These are phyloP conservation scores for Drosophila simulans DNA, from an alignment of 1,140 invertebrate species.

Conservation along the genomic window DNA sequence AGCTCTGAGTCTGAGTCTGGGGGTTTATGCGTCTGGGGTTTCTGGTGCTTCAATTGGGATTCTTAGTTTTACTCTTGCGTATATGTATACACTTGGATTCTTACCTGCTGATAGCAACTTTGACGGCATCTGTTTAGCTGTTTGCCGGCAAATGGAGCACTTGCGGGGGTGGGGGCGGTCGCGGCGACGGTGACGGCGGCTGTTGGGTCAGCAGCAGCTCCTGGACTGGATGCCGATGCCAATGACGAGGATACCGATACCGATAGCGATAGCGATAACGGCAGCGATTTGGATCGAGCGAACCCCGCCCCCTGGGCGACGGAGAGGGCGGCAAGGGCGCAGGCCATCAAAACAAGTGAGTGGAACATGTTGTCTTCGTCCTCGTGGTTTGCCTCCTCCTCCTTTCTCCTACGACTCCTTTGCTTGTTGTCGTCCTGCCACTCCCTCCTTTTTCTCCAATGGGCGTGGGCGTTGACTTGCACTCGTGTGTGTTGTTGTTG, in stretches of 20 bases:
- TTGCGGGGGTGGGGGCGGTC: constrained; percentile 5
- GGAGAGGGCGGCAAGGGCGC: constrained; percentile 51
- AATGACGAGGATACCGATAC: constrained; percentile 1
- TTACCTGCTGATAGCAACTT: constrained; percentile 80
- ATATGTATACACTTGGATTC: constrained; percentile 2
- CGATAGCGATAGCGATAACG: constrained; percentile 11
- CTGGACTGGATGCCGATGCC: constrained; percentile 17
- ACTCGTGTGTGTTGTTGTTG: constrained; percentile 26
- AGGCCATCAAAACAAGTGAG: constrained; percentile 63
- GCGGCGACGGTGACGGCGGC: constrained; percentile 9
- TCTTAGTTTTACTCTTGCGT: constrained; percentile 31
- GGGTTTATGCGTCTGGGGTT: neutral
- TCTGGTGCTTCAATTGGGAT: neutral
- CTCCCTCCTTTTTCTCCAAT: constrained; percentile 41
- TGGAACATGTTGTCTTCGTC: constrained; percentile 52
- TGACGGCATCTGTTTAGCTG: constrained; percentile 75
- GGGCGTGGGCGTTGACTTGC: constrained; percentile 55
- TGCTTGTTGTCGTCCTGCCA: constrained; percentile 23
- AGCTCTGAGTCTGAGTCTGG: constrained; percentile 3
- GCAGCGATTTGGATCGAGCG: constrained; percentile 7
- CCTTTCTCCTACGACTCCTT: constrained; percentile 2
- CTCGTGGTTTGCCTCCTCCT: constrained; percentile 14
- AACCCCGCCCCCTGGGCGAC: constrained; percentile 42
- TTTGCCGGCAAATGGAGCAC: constrained; percentile 41
- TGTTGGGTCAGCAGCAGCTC: constrained; percentile 16